Evolutionary conservation across 1,140 invertebrate genomes (phyloP).

Genomic region (Bombus soroeensis): DNA sequence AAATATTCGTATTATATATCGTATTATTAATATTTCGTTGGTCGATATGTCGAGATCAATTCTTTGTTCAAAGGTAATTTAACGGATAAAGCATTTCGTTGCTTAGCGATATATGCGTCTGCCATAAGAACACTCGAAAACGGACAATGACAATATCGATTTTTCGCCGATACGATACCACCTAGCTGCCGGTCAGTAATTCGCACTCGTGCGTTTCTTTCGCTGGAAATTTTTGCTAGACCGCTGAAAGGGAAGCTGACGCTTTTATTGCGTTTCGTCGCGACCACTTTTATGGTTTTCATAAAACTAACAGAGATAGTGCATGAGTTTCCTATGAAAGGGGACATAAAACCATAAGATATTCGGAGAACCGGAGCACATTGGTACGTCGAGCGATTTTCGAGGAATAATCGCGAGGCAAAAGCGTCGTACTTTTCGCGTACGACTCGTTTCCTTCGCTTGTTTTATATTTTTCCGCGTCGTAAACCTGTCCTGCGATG

Average conservation of each 20-base stretch:
- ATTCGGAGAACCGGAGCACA: background rate
- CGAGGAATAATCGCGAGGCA: too few species aligned
- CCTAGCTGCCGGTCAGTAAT: background rate
- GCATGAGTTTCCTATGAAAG: background rate
- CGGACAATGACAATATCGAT: background rate
- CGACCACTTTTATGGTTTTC: background rate
- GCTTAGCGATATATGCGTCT: too few species aligned
- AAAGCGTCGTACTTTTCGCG: background rate
- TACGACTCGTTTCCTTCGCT: background rate
- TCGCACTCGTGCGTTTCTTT: constrained; percentile 17
- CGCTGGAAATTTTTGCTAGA: constrained; percentile 15
- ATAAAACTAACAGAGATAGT: background rate
- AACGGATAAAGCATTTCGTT: background rate
- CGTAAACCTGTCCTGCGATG: background rate
- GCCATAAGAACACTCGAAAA: background rate
- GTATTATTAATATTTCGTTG: too few species aligned
- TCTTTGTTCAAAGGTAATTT: too few species aligned
- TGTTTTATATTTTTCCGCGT: background rate
- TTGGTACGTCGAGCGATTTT: background rate
- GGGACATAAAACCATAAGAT: background rate
- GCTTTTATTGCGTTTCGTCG: background rate
- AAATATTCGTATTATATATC: too few species aligned
- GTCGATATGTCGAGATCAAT: too few species aligned
- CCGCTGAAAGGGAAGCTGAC: too few species aligned
- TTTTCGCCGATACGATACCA: background rate